Evolutionary conservation across 2,113 vertebrate genomes (phyloP).

Genomic region (Muntiacus reevesi): DNA sequence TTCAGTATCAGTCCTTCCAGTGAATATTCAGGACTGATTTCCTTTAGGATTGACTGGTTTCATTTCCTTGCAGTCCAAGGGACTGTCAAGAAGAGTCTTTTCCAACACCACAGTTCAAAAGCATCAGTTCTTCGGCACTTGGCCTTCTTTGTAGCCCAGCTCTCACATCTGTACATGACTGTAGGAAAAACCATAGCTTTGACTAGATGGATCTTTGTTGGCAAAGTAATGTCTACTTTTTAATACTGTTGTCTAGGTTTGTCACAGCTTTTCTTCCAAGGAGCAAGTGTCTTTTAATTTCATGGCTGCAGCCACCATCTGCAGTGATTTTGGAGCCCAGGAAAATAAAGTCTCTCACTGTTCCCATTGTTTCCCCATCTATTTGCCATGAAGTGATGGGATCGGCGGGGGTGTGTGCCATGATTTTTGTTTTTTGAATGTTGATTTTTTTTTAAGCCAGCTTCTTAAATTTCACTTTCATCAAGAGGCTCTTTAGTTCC

Average conservation of each 20-base stretch:
- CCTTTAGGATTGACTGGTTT: neutral
- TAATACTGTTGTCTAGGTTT: neutral
- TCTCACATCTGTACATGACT: neutral
- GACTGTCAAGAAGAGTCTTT: neutral
- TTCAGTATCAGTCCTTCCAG: neutral
- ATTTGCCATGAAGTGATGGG: neutral
- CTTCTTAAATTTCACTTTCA: neutral
- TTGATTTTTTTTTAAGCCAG: neutral
- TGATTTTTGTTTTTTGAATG: neutral
- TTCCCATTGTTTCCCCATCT: neutral
- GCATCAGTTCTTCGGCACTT: neutral
- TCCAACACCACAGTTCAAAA: neutral
- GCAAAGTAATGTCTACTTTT: neutral
- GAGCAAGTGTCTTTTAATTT: neutral
- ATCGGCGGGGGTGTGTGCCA: neutral
- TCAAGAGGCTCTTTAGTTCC: neutral
- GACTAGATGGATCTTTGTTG: neutral
- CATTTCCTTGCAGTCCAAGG: neutral
- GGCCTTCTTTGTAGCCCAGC: neutral
- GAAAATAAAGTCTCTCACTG: neutral
- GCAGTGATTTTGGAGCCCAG: neutral
- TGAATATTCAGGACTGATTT: neutral
- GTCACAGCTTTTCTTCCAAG: neutral
- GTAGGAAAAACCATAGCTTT: neutral
- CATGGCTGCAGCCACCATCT: neutral